A percentile compares a stretch with the other conserved stretches of the same genome.
phyloP scores from a whole-genome alignment of 1,140 invertebrate genomes.

The Papilio glaucus region DNA sequence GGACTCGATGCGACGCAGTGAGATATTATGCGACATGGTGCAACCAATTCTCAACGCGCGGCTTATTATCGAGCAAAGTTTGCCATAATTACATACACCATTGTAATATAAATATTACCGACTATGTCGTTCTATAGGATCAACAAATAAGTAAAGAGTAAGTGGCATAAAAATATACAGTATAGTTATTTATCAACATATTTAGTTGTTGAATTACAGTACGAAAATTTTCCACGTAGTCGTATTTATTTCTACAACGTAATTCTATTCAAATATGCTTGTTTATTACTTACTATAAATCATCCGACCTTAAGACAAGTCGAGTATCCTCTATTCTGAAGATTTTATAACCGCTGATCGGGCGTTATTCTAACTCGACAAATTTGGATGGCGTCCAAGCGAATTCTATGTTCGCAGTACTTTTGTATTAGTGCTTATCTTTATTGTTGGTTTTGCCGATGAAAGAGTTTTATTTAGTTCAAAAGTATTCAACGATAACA shows the following conservation, averaged over 20 bases:
- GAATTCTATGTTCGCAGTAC: conserved; percentile 3
- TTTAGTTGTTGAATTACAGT: no score
- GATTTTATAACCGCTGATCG: conserved; percentile 18
- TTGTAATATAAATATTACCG: no score
- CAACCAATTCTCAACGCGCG: no score
- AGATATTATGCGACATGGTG: no score
- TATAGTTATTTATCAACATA: no score
- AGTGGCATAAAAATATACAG: no score
- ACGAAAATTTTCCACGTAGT: no score
- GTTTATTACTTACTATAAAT: conserved; percentile 1
- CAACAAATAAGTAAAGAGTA: no score
- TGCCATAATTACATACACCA: no score
- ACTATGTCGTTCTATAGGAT: no score
- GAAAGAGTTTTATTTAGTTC: conserved; percentile 11
- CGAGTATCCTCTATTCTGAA: conserved; percentile 8
- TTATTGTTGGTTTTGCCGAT: conserved; percentile 21
- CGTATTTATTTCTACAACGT: background rate
- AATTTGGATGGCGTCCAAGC: conserved; percentile 22
- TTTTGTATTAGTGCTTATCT: conserved; percentile 15
- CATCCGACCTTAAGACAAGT: background rate
- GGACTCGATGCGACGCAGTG: no score
- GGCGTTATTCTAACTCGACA: conserved; percentile 3
- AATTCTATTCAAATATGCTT: background rate
- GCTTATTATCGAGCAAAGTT: no score
- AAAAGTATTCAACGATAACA: conserved; percentile 20